Evolutionary conservation across 2,113 vertebrate genomes (phyloP).

Genomic region (Saccopteryx bilineata): DNA sequence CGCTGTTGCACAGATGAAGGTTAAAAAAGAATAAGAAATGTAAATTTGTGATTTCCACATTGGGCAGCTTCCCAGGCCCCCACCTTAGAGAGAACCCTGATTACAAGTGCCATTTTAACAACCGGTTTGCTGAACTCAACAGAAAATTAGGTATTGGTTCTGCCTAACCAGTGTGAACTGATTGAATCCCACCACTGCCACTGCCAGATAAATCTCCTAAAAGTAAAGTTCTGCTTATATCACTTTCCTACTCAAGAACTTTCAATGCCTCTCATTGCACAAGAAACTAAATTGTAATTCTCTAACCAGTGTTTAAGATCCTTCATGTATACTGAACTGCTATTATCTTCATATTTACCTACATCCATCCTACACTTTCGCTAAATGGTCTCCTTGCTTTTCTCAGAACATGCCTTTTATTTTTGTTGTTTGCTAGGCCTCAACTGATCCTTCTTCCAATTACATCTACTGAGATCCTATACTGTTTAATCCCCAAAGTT

Average conservation of each 20-base stretch:
- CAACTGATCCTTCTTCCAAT: background rate
- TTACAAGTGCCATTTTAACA: too few relatives aligned
- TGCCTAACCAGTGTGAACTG: too few relatives aligned
- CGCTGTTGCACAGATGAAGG: too few relatives aligned
- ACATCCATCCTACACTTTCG: background rate
- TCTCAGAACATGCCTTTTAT: background rate
- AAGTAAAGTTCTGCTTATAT: background rate
- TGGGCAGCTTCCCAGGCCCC: too few relatives aligned
- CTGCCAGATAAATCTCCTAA: background rate
- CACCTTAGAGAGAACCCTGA: too few relatives aligned
- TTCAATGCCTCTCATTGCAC: background rate
- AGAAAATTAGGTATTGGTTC: too few relatives aligned
- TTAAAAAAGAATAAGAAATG: too few relatives aligned
- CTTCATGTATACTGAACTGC: background rate
- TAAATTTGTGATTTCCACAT: too few relatives aligned
- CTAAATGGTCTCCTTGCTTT: background rate
- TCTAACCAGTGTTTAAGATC: background rate
- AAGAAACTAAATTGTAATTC: background rate
- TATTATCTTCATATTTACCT: background rate
- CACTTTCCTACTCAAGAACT: background rate
- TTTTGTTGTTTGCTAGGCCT: background rate
- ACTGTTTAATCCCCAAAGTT: background rate
- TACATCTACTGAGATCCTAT: background rate
- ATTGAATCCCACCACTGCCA: too few relatives aligned
- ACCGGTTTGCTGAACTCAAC: too few relatives aligned